Conservation (phyloP, 2,113 vertebrate genomes). For the Seriola quinqueradiata region DNA sequence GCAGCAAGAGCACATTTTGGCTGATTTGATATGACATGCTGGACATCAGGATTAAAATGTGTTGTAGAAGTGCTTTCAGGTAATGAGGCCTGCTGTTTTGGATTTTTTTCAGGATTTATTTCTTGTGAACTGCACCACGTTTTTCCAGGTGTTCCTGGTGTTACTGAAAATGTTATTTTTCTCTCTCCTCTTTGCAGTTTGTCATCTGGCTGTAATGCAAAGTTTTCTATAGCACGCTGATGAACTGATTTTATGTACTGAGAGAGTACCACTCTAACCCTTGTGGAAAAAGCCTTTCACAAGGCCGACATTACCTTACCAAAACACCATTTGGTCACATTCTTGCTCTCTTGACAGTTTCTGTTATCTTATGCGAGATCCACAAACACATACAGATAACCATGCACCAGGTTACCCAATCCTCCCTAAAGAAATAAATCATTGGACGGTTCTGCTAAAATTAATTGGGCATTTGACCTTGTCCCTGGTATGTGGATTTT, state of each 20-base stretch:
- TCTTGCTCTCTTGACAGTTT: slow-evolving; percentile 8
- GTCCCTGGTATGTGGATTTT: slow-evolving; percentile 44
- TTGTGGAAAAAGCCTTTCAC: slow-evolving; percentile 5
- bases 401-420: slow-evolving; percentile 33
- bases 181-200: neutral
- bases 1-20: slow-evolving; percentile 54
- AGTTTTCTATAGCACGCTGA: neutral
- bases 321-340: slow-evolving; percentile 48
- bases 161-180: neutral
- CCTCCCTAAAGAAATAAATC: slow-evolving; percentile 44
- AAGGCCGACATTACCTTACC: neutral
- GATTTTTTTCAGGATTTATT: slow-evolving; percentile 2
- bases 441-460: slow-evolving; percentile 37
- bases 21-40: slow-evolving; percentile 68
- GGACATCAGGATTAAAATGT: slow-evolving; percentile 69
- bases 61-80: slow-evolving; percentile 61
- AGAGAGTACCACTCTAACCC: neutral
- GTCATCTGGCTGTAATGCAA: neutral
- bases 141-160: slow-evolving; percentile 18
- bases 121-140: slow-evolving; percentile 8
- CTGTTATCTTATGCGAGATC: slow-evolving; percentile 24
- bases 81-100: slow-evolving; percentile 56
- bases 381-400: slow-evolving; percentile 25
- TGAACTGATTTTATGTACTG: slow-evolving; percentile 8
- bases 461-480: slow-evolving; percentile 67